Base-by-base conservation (phyloP, 2,888 invertebrate genomes). In the Drosophila pseudotalamancana region DNA sequence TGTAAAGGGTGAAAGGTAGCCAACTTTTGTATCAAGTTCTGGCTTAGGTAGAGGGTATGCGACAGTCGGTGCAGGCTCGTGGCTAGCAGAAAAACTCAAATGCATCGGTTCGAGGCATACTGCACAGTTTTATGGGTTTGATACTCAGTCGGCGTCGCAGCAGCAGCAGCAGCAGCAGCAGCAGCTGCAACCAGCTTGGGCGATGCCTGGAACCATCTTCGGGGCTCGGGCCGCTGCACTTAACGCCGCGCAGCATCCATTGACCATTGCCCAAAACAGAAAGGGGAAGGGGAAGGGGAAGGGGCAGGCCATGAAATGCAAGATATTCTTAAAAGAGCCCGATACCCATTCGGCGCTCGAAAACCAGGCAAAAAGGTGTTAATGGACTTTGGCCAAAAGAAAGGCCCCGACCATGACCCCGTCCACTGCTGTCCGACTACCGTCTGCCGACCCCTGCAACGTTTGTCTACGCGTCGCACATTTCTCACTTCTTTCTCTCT, bases 371-470 rank as follows among this genome's bases (percentile, higher is more conserved):
- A 62, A 72, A 82, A 87, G 81, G 87, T 87, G 82, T 79, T 86
- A 87, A 87, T 84, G 84, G 76, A 77, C 60, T 73, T 72, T 77
- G 66, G 57, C 40, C 53, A 63, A 71, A 69, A 72, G 66, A 76
- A 73, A 76, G 73, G 62, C 54, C 34, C 59, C 75, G 75, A 75
- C 71, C 71, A 70, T 70, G 75, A 72, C 42, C 49, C 32, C 32
- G 61, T 9, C 43, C n/a, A 29, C 43, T 29, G 29, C 40, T 25
- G 40, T 25, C 40, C 40, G 55, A 37, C 32, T 34, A 31, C 21
- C 29, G 32, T n/a, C 14, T 43, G 19, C 12, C 60, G 62, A 56
- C 62, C 56, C 29, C 55, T 31, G 49, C 39, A 35, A 37, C 51
- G 42, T 50, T 68, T 49, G 48, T 61, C 60, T 61, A 63, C 27